Evolutionary conservation across 2,888 invertebrate genomes (phyloP).

Genomic region (Oscheius myriophilus): DNA sequence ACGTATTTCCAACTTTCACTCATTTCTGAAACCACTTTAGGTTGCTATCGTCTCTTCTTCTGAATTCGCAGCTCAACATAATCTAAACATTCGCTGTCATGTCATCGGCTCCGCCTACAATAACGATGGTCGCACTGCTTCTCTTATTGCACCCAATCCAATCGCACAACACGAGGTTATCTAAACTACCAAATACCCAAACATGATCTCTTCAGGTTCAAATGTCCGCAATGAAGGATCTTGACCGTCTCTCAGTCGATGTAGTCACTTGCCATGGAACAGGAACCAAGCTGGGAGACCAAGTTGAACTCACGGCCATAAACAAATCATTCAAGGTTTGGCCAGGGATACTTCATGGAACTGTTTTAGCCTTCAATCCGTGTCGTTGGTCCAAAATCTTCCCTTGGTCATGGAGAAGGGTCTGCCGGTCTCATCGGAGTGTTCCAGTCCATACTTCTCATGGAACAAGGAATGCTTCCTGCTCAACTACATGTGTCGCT

Average conservation of each 20-base stretch:
- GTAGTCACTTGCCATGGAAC: constrained; percentile 69
- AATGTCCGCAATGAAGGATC: constrained; percentile 36
- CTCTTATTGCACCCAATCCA: constrained; percentile 60
- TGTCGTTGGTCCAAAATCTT: constrained; percentile 27
- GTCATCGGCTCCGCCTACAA: constrained; percentile 56
- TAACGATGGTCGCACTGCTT: constrained; percentile 64
- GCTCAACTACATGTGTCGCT: constrained; percentile 53
- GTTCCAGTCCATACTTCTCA: constrained; percentile 43
- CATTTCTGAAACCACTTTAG: not conserved
- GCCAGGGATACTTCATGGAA: constrained; percentile 29
- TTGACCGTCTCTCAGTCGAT: constrained; percentile 41
- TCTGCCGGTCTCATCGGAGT: constrained; percentile 51
- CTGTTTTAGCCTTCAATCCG: constrained; percentile 31
- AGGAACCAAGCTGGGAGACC: constrained; percentile 64
- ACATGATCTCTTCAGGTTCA: constrained; percentile 27
- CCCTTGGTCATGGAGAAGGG: constrained; percentile 52
- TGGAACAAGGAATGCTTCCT: constrained; percentile 45
- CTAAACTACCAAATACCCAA: too few relatives aligned
- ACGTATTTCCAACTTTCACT: not conserved
- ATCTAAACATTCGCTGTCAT: constrained; percentile 36
- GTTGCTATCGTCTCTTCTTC: constrained; percentile 57
- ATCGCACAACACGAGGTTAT: constrained; percentile 49
- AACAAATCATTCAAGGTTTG: constrained; percentile 37
- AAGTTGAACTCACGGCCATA: constrained; percentile 55
- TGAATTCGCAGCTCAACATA: constrained; percentile 38